phyloP scores from a whole-genome alignment of 2,113 vertebrate genomes.

The Xyrauchen texanus region DNA sequence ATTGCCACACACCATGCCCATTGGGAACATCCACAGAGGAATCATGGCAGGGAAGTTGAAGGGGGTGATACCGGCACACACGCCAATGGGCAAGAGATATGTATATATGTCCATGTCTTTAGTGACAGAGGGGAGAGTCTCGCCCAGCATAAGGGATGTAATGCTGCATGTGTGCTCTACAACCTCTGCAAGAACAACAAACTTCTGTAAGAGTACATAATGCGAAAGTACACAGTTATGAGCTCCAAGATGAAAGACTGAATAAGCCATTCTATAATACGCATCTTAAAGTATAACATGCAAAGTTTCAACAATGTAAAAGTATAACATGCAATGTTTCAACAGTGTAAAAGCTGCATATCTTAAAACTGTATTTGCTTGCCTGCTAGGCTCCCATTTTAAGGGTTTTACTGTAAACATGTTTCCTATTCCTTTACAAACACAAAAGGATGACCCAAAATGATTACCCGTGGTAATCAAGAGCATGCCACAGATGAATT shows the following conservation, averaged over 20 bases:
- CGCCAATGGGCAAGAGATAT: slow-evolving; percentile 89
- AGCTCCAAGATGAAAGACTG: no score
- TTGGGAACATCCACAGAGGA: slow-evolving; percentile 97
- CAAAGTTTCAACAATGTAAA: no score
- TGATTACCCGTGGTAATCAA: no score
- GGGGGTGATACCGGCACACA: slow-evolving; percentile 92
- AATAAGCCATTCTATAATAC: slow-evolving; percentile 24
- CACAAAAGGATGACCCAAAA: no score
- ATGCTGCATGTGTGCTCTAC: slow-evolving; percentile 95
- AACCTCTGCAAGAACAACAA: slow-evolving; percentile 80
- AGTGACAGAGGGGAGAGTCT: slow-evolving; percentile 93
- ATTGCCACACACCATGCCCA: slow-evolving; percentile 96
- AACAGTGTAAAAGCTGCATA: no score
- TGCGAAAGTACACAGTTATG: neutral
- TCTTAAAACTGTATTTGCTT: no score
- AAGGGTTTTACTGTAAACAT: no score
- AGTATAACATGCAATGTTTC: no score
- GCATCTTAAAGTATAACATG: neutral
- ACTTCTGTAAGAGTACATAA: neutral
- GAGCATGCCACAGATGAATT: no score
- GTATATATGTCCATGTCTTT: slow-evolving; percentile 97
- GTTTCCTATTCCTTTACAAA: no score
- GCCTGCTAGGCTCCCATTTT: no score
- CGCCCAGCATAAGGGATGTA: slow-evolving; percentile 93
- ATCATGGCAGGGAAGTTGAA: slow-evolving; percentile 99